Percentiles rank a stretch among this genome's conserved stretches.
phyloP scores from a whole-genome alignment of 2,113 vertebrate genomes.

The Heptranchias perlo region DNA sequence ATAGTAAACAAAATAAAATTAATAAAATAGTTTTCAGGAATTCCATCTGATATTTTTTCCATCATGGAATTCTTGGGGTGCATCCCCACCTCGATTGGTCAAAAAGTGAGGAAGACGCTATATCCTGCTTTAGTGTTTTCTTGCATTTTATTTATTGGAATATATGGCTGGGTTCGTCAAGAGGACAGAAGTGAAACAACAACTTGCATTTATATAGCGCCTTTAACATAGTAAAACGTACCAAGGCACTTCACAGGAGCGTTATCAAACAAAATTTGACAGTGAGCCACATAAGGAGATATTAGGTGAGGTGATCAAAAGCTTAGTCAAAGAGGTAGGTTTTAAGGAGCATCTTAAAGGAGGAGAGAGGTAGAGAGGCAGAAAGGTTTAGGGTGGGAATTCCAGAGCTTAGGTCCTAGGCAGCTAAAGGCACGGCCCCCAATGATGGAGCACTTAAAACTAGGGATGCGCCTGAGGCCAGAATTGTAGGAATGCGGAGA shows the following conservation, averaged over 20 bases:
- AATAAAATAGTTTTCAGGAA: background rate
- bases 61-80: background rate
- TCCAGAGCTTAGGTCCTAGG: no score
- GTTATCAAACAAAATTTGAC: background rate
- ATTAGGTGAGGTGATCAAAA: background rate
- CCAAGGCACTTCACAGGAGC: background rate
- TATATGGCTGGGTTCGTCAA: background rate
- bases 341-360: background rate
- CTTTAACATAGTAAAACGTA: background rate
- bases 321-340: no score
- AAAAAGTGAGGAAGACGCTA: background rate
- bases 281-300: background rate
- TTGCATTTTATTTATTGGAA: background rate
- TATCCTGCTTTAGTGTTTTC: background rate
- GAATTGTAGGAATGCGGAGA: no score
- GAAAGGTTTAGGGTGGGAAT: no score
- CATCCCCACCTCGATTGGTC: background rate
- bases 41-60: background rate
- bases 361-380: background rate
- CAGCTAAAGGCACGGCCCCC: no score
- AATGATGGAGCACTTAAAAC: no score
- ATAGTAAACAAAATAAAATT: background rate
- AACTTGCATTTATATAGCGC: background rate
- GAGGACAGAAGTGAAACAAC: background rate
- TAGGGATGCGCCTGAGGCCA: no score